A percentile compares a stretch with the other conserved stretches of the same genome.
Conservation (phyloP, 2,888 invertebrate species). For the Meloe dianella region DNA sequence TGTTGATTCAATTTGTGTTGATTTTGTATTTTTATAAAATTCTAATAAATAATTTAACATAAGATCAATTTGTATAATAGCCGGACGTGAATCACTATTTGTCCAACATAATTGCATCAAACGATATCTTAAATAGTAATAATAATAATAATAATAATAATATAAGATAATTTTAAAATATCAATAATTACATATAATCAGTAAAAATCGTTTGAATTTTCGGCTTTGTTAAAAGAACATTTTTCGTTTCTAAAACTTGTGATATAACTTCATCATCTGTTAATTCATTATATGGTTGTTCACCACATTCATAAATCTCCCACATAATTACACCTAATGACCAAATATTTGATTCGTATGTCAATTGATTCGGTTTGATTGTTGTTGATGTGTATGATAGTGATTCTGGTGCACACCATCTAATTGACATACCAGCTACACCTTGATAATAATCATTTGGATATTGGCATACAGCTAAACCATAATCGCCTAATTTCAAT, state of each 20-base stretch:
- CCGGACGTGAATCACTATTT: slow-evolving; percentile 58
- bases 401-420: slow-evolving; percentile 79
- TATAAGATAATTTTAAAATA: no score
- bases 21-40: slow-evolving; percentile 51
- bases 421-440: slow-evolving; percentile 67
- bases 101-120: slow-evolving; percentile 78
- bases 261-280: slow-evolving; percentile 71
- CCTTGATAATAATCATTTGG: slow-evolving; percentile 71
- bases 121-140: slow-evolving; percentile 67
- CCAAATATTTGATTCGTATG: slow-evolving; percentile 76
- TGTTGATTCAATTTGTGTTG: slow-evolving; percentile 34
- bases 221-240: slow-evolving; percentile 55
- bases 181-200: slow-evolving; percentile 58
- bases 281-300: slow-evolving; percentile 67
- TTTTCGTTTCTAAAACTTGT: slow-evolving; percentile 62
- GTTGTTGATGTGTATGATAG: slow-evolving; percentile 68
- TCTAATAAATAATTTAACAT: slow-evolving; percentile 61
- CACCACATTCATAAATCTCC: slow-evolving; percentile 80
- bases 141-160: no score
- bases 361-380: slow-evolving; percentile 63
- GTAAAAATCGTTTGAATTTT: slow-evolving; percentile 51
- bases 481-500: slow-evolving; percentile 81
- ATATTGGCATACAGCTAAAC: slow-evolving; percentile 63
- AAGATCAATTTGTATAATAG: slow-evolving; percentile 61
- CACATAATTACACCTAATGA: slow-evolving; percentile 78